Conservation (phyloP, 2,797 vertebrate genomes). For the Mycteria americana region DNA sequence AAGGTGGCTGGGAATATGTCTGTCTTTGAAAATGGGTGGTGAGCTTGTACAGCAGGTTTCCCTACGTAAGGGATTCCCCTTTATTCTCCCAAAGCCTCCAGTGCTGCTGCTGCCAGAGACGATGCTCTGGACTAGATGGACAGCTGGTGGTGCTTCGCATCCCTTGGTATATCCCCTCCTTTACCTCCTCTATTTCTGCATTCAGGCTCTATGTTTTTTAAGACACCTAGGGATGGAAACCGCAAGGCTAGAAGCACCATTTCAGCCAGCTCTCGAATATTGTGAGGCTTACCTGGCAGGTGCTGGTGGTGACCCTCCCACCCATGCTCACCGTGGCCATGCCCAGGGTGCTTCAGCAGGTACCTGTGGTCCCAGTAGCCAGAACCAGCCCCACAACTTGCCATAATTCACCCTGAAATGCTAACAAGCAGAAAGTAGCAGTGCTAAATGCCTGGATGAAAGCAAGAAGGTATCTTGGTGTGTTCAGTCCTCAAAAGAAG, state of each 20-base stretch:
- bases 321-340: background rate
- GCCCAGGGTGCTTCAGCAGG: background rate
- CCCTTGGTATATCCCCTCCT: background rate
- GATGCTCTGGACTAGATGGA: background rate
- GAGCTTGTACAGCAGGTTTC: background rate
- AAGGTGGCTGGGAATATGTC: background rate
- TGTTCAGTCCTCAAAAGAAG: background rate
- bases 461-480: background rate
- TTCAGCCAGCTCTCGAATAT: background rate
- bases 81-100: background rate
- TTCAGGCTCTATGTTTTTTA: background rate
- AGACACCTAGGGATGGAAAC: background rate
- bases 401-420: background rate
- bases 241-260: background rate
- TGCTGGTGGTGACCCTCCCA: background rate
- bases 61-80: accelerated
- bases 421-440: background rate
- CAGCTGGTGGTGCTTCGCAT: background rate
- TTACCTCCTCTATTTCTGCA: background rate
- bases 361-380: background rate
- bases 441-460: background rate
- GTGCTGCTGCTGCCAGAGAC: background rate
- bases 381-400: background rate
- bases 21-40: background rate
- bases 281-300: background rate